Conservation (phyloP, 2,113 vertebrate species). For the Psophia crepitans region DNA sequence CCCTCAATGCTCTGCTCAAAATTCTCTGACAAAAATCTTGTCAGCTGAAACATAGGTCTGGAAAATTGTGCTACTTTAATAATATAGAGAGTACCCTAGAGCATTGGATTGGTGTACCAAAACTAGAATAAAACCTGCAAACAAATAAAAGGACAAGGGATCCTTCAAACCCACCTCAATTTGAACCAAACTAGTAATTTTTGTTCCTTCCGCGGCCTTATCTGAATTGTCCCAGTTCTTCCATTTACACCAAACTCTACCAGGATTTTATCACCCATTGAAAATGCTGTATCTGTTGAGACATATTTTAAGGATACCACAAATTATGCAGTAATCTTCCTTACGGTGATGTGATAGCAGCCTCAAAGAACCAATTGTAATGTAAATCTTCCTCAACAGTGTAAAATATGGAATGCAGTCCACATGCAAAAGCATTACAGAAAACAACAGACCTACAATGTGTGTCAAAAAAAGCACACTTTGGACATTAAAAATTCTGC, state of each 20-base stretch:
- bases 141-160: neutral
- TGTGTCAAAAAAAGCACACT: neutral
- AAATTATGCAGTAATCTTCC: neutral
- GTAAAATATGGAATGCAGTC: neutral
- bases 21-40: neutral
- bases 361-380: neutral
- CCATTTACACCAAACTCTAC: neutral
- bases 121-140: neutral
- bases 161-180: neutral
- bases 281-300: neutral
- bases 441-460: neutral
- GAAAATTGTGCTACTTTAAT: neutral
- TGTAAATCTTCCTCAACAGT: neutral
- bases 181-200: slow-evolving; percentile 6
- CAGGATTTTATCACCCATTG: neutral
- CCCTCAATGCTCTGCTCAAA: neutral
- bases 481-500: neutral
- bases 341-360: neutral
- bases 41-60: neutral
- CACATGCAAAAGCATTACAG: neutral
- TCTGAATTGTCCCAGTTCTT: neutral
- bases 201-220: neutral
- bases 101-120: neutral
- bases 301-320: neutral
- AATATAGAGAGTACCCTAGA: neutral